Percentiles rank a stretch among this genome's conserved stretches.
phyloP scores from a whole-genome alignment of 2,888 invertebrate genomes.

The Drosophila pseudotalamancana region DNA sequence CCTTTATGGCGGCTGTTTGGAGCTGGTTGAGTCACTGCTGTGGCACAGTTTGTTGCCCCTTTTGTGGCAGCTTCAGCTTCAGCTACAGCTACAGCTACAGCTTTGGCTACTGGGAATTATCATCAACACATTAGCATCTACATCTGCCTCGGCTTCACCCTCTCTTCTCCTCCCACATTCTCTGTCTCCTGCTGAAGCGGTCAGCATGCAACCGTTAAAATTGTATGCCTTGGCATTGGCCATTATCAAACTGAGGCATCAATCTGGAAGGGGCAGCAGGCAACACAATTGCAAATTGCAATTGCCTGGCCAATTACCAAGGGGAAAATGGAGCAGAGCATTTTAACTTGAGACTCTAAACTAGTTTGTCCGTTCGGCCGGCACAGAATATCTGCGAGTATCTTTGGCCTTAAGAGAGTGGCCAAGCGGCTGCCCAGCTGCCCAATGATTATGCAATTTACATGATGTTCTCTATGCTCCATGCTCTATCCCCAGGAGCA shows the following conservation, averaged over 20 bases:
- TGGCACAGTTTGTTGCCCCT: constrained; percentile 52
- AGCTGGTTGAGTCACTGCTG: constrained; percentile 24
- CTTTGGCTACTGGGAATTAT: constrained; percentile 50
- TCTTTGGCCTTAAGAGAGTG: constrained; percentile 29
- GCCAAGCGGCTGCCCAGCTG: constrained; percentile 42
- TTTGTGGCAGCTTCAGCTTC: constrained; percentile 24
- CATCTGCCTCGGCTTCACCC: not conserved
- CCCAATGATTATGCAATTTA: constrained; percentile 73
- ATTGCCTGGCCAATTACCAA: constrained; percentile 65
- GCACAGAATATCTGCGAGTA: constrained; percentile 27
- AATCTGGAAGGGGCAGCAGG: constrained; percentile 49
- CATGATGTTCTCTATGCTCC: constrained; percentile 35
- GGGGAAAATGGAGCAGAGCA: constrained; percentile 59
- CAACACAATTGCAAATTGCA: constrained; percentile 74
- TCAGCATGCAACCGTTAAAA: constrained; percentile 72
- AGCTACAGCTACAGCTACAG: constrained; percentile 3
- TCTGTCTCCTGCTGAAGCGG: constrained; percentile 19
- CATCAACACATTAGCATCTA: constrained; percentile 46
- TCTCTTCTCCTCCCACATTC: constrained; percentile 2
- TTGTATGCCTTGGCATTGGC: constrained; percentile 67
- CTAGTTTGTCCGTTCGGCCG: constrained; percentile 52
- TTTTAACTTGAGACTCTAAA: constrained; percentile 23
- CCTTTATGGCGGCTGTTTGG: constrained; percentile 17
- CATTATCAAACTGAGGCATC: constrained; percentile 75
- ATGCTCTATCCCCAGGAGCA: constrained; percentile 13